These are phyloP conservation scores for Clitarchus hookeri DNA, from an alignment of 2,888 invertebrate species.

Conservation along the genomic window DNA sequence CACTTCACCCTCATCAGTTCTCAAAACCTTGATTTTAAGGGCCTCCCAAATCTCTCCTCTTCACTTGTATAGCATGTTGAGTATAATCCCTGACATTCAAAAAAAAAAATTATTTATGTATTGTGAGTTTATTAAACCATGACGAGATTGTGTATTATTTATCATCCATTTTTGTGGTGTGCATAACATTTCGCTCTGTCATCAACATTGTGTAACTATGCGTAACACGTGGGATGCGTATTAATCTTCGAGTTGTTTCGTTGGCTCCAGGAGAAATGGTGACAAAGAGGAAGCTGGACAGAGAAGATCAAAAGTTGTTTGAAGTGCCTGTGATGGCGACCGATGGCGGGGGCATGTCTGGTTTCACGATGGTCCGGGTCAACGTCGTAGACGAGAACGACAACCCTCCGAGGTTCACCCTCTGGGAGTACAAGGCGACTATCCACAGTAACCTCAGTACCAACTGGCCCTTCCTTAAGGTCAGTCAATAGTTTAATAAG, in stretches of 20 bases:
- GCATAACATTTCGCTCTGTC: too few species aligned
- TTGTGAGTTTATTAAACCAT: too few species aligned
- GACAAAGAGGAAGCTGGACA: conserved; percentile 70
- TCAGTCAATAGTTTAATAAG: conserved; percentile 45
- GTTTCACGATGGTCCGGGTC: conserved; percentile 76
- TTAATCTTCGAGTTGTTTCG: conserved; percentile 3
- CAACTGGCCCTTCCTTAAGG: conserved; percentile 64
- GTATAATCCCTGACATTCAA: too few species aligned
- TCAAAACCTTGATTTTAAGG: too few species aligned
- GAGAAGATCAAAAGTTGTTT: conserved; percentile 71
- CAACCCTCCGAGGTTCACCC: conserved; percentile 75
- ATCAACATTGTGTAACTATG: too few species aligned
- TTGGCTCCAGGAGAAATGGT: conserved; percentile 59
- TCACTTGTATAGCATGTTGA: too few species aligned
- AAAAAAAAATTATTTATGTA: too few species aligned
- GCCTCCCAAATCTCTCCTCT: too few species aligned
- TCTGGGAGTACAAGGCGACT: conserved; percentile 77
- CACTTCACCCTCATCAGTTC: too few species aligned
- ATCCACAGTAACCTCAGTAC: conserved; percentile 64
- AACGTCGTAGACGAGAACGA: conserved; percentile 84
- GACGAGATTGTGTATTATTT: too few species aligned
- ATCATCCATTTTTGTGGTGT: too few species aligned
- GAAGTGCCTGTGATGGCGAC: conserved; percentile 80
- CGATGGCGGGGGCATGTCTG: conserved; percentile 79
- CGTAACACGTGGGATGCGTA: too few species aligned